Evolutionary conservation across 2,797 vertebrate species (phyloP).

Genomic region (Rhinella marina): DNA sequence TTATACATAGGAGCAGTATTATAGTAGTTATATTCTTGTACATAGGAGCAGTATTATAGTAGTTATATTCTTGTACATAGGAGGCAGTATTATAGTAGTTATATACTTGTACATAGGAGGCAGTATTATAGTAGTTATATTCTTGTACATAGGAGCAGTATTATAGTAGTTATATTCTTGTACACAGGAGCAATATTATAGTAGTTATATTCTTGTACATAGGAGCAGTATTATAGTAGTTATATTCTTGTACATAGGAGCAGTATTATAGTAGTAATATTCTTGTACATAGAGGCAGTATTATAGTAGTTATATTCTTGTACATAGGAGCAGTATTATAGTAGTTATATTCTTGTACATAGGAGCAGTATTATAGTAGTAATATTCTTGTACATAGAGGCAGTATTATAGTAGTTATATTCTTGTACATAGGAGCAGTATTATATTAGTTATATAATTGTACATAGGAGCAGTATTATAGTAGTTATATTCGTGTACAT

Average conservation of each 20-base stretch:
- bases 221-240: background rate
- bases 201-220: background rate
- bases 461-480: no score
- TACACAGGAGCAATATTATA: no score
- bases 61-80: constrained; percentile 7
- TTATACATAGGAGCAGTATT: no score
- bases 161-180: no score
- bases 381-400: background rate
- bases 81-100: constrained; percentile 10
- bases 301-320: background rate
- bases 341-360: background rate
- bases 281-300: background rate
- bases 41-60: background rate
- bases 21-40: constrained; percentile 1
- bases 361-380: background rate
- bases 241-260: background rate
- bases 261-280: no score
- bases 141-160: background rate
- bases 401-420: background rate
- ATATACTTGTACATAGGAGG: background rate
- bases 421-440: background rate
- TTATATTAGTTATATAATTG: no score
- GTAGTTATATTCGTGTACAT: no score
- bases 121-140: constrained; percentile 6
- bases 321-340: no score